These are phyloP conservation scores for Meloe dianella DNA, from an alignment of 2,888 invertebrate species.

Conservation along the genomic window DNA sequence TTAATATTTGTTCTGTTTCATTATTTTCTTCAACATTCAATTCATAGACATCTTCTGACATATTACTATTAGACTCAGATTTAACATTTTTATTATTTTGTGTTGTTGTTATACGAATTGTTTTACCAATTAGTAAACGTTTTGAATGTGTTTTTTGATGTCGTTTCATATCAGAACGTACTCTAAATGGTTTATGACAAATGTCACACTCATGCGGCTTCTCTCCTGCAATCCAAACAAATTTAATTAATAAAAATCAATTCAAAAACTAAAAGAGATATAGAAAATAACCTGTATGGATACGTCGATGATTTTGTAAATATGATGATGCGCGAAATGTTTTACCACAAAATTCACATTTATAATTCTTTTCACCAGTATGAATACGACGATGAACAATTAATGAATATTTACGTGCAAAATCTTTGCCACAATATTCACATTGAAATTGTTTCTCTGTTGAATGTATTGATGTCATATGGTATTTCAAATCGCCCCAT, in stretches of 20 bases:
- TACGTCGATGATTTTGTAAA: constrained; percentile 80
- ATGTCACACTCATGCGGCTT: constrained; percentile 77
- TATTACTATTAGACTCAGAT: constrained; percentile 34
- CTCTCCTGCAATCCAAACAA: constrained; percentile 64
- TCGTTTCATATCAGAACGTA: constrained; percentile 81
- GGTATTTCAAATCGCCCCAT: constrained; percentile 89
- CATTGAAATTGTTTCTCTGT: constrained; percentile 84
- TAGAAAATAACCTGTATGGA: constrained; percentile 90
- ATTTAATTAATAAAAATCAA: not conserved
- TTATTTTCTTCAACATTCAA: constrained; percentile 48
- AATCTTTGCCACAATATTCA: constrained; percentile 87
- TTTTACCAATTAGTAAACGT: constrained; percentile 45
- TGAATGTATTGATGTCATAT: constrained; percentile 82
- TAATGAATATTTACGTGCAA: constrained; percentile 85
- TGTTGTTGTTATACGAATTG: constrained; percentile 36
- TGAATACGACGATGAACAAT: constrained; percentile 86
- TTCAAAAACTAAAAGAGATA: no score
- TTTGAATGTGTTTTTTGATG: constrained; percentile 75
- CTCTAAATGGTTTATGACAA: constrained; percentile 83
- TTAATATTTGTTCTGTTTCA: constrained; percentile 53
- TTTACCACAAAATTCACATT: constrained; percentile 83
- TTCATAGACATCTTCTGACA: constrained; percentile 41
- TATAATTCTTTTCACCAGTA: constrained; percentile 86
- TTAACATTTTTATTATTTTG: constrained; percentile 23
- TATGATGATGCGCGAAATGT: constrained; percentile 87